Base-by-base conservation (phyloP, 2,113 vertebrate genomes). In the Pachyramphus minor region DNA sequence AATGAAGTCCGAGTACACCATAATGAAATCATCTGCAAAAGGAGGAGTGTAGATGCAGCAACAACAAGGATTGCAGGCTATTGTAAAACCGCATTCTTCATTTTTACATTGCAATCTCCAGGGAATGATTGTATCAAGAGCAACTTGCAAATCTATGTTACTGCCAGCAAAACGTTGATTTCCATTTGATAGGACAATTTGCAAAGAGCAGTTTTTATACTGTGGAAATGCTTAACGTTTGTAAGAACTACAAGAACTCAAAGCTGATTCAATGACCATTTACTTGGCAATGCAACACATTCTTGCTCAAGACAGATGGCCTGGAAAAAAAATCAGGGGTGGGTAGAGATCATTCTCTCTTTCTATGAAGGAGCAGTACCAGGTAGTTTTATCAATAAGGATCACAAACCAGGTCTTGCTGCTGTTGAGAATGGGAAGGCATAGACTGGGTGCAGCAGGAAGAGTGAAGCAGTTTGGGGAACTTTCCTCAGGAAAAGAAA, bases 91-190 rank as follows among this genome's bases (percentile, higher is more conserved):
- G 39, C 23, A 52, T 39, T 75, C 56, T 90, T 94, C 80, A 89
- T 95, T 92, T 93, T 91, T 33, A 75, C 58, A 71, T 13, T 84
- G 88, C 45, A 68, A 42, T 92, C 94, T 96, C 76, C 81, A 55
- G 90, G 81, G 91, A 72, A 84, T 3, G 41, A 80, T 1, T 59
- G 21, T 50, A 93, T 82, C 79, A 58, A 79, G 18, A 89, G 72
- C 50, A 88, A 73, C 60, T 68, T 59, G 62, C 78, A 92, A 77
- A 87, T 73, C 78, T 88, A 41, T 68, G 84, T 93, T 93, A 95
- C 68, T 88, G 72, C 77, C 80, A 95, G 90, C 71, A 86, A 89
- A 94, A 90, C 72, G 86, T 60, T 94, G 72, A 95, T 90, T 94
- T 95, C 88, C 37, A 72, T 94, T 93, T 84, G 78, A 93, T 84